Base-by-base conservation (phyloP, 2,797 vertebrate species). In the Graptemys geographica region DNA sequence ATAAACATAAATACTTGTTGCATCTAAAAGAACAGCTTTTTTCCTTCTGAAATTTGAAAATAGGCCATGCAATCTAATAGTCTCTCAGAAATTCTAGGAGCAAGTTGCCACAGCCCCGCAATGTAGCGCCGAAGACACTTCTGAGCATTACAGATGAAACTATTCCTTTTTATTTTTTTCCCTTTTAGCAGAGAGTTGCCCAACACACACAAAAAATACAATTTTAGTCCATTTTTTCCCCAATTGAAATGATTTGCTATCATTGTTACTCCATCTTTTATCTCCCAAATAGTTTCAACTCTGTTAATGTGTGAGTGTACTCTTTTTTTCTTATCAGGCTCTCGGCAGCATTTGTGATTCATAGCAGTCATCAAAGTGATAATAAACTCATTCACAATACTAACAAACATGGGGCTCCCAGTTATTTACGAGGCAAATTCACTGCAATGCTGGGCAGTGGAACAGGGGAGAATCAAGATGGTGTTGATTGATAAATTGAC, bases 401-500 rank as follows among this genome's bases (percentile, higher is more conserved):
- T 98, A 99, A 99, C 99, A 99, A 99, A 99, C 99, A 98, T 98
- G 98, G 98, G 98, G 98, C 98, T 99, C 98, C 99, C 98, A 98
- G 98, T 99, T 99, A 99, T 99, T 99, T 98, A 98, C 98, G 98
- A 98, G 99, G 99, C 99, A 98, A 99, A 98, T 98, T 98, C 98
- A 97, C 98, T 94, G 98, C 98, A 97, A 98, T 97, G 98, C 98
- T 96, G 98, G 98, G 98, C 98, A 98, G 97, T 27, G 82, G 98
- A 98, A 98, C 98, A 98, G 98, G 99, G 98, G 98, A 99, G 99
- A 99, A 99, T 98, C 98, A 99, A 99, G 99, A 99, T 99, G 99
- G 99, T 99, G 99, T 99, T 99, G 99, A 99, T 99, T 99, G 99
- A 99, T 99, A 99, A 99, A 99, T 99, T 99, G 99, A 99, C 99